A percentile compares a stretch with the other conserved stretches of the same genome.
Evolutionary conservation across 2,113 vertebrate genomes (phyloP).

Genomic region (Nesospiza acunhae): DNA sequence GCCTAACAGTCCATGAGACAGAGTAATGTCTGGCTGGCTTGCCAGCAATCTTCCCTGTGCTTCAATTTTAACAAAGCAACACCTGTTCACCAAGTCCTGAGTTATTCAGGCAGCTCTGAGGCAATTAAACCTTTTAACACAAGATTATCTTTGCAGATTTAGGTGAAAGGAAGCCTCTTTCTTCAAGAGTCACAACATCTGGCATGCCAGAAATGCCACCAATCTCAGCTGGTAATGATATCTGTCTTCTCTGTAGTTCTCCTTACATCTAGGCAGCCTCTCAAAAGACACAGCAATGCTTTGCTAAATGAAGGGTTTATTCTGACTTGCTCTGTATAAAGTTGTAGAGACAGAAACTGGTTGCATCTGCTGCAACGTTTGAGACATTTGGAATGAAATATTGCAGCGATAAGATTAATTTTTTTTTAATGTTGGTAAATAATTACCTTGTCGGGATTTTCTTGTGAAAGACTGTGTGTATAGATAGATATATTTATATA

Average conservation of each 20-base stretch:
- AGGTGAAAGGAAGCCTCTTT: conserved; percentile 4
- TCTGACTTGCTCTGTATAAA: background rate
- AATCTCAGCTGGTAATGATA: conserved; percentile 22
- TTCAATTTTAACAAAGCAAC: background rate
- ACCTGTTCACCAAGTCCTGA: background rate
- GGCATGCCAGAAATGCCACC: conserved; percentile 2
- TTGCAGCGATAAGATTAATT: background rate
- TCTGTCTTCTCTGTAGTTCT: background rate
- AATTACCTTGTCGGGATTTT: background rate
- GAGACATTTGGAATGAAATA: background rate
- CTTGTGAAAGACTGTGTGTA: background rate
- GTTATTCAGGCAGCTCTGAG: background rate
- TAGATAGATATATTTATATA: too few species aligned
- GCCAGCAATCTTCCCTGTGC: background rate
- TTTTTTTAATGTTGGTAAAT: background rate
- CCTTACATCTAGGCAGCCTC: background rate
- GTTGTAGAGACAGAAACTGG: background rate
- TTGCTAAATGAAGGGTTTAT: background rate
- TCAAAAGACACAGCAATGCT: background rate
- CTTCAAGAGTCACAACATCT: background rate
- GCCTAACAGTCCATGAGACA: background rate
- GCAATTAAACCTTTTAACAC: background rate
- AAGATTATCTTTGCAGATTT: conserved; percentile 12
- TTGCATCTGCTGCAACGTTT: fast-evolving
- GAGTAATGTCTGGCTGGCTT: background rate